Conservation (phyloP, 2,888 invertebrate genomes). For the Maniola hyperantus region DNA sequence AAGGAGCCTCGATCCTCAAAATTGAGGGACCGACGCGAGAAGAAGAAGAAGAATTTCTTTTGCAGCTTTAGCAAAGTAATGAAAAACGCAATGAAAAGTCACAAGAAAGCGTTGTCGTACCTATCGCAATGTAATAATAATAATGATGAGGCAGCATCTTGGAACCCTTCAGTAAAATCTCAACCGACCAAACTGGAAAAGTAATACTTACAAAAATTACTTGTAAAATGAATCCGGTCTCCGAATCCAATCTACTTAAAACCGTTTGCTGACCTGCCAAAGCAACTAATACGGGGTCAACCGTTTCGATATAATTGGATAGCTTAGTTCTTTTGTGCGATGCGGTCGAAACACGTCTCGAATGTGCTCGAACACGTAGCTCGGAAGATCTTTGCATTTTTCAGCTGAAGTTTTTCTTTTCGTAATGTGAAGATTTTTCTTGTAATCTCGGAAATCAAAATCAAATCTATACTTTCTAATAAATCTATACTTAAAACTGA, state of each 20-base stretch:
- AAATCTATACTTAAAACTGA: too few species aligned
- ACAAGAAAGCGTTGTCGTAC: too few species aligned
- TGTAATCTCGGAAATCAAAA: neutral
- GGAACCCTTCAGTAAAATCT: neutral
- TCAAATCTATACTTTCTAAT: neutral
- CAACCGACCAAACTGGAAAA: constrained; percentile 1
- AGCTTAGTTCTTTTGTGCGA: constrained; percentile 41
- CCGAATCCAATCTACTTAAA: constrained; percentile 35
- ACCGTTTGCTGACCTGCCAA: constrained; percentile 38
- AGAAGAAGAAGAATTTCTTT: too few species aligned
- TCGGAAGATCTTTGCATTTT: constrained; percentile 26
- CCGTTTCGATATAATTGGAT: constrained; percentile 42
- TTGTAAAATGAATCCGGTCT: constrained; percentile 23
- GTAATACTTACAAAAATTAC: constrained; percentile 17
- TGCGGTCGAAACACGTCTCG: constrained; percentile 28
- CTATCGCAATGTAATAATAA: neutral
- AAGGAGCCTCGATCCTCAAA: too few species aligned
- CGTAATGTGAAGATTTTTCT: neutral
- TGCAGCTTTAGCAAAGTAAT: too few species aligned
- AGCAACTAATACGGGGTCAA: constrained; percentile 38
- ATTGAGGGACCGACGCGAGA: too few species aligned
- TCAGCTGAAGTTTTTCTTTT: constrained; percentile 9
- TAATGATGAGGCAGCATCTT: neutral
- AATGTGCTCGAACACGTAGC: constrained; percentile 25
- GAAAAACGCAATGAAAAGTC: too few species aligned